Evolutionary conservation across 2,888 invertebrate genomes (phyloP), one percentile per base, ranked within the genome.

Genomic region (Himalopsyche kuldschensis): DNA sequence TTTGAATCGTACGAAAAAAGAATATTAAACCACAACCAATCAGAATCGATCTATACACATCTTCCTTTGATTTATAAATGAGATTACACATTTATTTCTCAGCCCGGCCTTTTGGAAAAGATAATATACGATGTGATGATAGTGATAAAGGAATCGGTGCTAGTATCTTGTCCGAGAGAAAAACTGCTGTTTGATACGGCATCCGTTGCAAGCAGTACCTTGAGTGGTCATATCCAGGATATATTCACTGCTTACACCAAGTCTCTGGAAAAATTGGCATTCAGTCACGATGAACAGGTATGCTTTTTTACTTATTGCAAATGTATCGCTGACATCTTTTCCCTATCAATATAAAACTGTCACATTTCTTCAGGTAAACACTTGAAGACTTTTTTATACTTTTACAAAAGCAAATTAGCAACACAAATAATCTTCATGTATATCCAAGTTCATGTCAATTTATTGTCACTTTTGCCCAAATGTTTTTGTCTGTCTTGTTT

Each of bases 261-360:
- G 83, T 96, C 96, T 83, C 91, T 98, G 86, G 94, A 95, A 86
- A 93, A 94, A 85, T 90, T 97, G 81, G 96, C 96, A 0, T 93
- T 94, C 86, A 92, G 93, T 86, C 93, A 94, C 47, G 94, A 94
- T 85, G 95, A 95, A 84, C 93, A 93, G 89, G 94, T 90, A 86
- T 82, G 15, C 11, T 20, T 77, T 27, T 1, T 31, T 76, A 78
- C 6, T 31, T 47, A 27, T n/a, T 15, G 11, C 15, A 32, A n/a
- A n/a, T n/a, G 32, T 6, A 32, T 6, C 32, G 6, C 0, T 0
- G 1, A 5, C 32, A 32, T 6, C 4, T 1, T 6, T 1, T 32
- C 6, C 32, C 4, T 4, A 20, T 20, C 3, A 20, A 55, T 55
- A 55, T 24, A 55, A 5, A 0, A 55, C 8, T 55, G 4, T 55